phyloP scores from a whole-genome alignment of 37 sponge, comb jelly and placozoan genomes.

The Axinella damicornis region DNA sequence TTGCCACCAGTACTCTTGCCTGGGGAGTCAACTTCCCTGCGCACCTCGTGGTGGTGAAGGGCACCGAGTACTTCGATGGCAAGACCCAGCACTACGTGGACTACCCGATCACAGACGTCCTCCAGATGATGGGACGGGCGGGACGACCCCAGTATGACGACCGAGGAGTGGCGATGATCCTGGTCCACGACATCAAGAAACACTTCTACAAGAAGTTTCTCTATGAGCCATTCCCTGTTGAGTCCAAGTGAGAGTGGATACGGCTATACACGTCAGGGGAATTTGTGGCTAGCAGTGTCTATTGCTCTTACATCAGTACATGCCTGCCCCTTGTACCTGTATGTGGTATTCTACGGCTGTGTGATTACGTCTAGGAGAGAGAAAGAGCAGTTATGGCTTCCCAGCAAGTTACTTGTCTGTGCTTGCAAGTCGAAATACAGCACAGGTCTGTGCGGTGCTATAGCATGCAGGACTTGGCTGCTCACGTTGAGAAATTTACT shows the following conservation, averaged over 20 bases:
- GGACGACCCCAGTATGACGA: conserved; percentile 99
- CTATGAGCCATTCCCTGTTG: conserved; percentile 99
- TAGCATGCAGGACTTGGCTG: too few species aligned
- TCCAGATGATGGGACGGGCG: conserved; percentile 99
- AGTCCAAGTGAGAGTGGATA: conserved; percentile 77
- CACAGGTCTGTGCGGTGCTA: too few species aligned
- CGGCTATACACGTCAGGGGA: too few species aligned
- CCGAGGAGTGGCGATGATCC: conserved; percentile 91
- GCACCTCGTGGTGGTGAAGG: conserved; percentile 97
- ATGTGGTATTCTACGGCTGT: too few species aligned
- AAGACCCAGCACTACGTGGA: conserved; percentile 96
- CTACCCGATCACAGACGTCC: conserved; percentile 98
- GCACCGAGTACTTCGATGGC: conserved; percentile 99
- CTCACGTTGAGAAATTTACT: too few species aligned
- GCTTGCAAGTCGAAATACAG: too few species aligned
- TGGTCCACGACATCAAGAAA: conserved; percentile 98
- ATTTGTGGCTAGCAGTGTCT: too few species aligned
- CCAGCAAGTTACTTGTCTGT: too few species aligned
- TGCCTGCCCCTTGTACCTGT: too few species aligned
- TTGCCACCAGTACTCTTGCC: conserved; percentile 95
- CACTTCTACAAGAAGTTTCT: conserved; percentile 99
- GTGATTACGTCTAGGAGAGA: too few species aligned
- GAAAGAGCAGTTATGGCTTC: too few species aligned
- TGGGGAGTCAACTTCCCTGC: conserved; percentile 99
- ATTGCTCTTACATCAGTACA: too few species aligned